Conservation (phyloP, 2,113 vertebrate species). For the Eubucco bourcierii region DNA sequence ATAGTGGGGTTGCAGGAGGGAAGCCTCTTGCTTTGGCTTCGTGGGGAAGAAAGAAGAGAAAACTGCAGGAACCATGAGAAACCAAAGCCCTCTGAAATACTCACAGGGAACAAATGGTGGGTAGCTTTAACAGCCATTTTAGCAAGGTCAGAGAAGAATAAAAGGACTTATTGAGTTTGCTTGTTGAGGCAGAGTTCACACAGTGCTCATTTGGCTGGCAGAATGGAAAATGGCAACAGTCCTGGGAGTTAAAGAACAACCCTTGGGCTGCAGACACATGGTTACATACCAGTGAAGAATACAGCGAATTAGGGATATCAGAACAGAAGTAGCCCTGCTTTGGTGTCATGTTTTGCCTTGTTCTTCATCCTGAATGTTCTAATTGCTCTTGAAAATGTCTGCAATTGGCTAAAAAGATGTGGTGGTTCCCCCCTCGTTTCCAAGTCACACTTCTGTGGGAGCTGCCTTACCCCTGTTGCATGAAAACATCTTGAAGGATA, state of each 20-base stretch:
- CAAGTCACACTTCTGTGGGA: background rate
- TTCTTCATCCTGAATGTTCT: background rate
- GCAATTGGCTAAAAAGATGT: background rate
- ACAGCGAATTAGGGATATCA: conserved; percentile 19
- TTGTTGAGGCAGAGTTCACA: conserved; percentile 31
- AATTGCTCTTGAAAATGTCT: background rate
- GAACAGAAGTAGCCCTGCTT: conserved; percentile 4
- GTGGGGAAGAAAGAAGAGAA: background rate
- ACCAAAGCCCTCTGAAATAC: background rate
- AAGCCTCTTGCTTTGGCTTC: background rate
- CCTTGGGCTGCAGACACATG: conserved; percentile 22
- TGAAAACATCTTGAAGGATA: background rate
- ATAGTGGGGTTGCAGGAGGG: background rate
- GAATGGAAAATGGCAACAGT: conserved; percentile 58
- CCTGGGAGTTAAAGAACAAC: conserved; percentile 18
- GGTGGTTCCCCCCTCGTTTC: background rate
- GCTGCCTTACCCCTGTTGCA: background rate
- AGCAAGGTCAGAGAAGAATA: conserved; percentile 32
- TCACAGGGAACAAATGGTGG: conserved; percentile 9
- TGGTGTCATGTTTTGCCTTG: background rate
- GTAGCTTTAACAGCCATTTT: conserved; percentile 40
- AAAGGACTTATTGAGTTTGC: conserved; percentile 31
- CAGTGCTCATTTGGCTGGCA: conserved; percentile 51
- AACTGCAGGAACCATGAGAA: conserved; percentile 41
- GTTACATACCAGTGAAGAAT: background rate